Evolutionary conservation across 2,888 invertebrate species (phyloP).

Genomic region (Axea sp.): DNA sequence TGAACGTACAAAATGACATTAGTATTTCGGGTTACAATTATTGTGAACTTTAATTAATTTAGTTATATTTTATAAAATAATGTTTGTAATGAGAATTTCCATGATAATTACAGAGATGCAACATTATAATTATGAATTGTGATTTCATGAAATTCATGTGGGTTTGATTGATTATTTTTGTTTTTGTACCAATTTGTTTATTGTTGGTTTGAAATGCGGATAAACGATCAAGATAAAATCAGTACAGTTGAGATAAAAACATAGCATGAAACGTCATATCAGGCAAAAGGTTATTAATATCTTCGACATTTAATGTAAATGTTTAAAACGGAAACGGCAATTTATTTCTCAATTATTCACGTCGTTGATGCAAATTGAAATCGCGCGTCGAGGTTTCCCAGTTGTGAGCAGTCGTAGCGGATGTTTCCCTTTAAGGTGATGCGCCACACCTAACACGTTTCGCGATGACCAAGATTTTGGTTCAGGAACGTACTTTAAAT

Average conservation of each 20-base stretch:
- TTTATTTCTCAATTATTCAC: constrained; percentile 31
- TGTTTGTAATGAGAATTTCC: too few species aligned
- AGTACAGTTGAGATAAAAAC: too few species aligned
- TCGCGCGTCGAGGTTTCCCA: constrained; percentile 27
- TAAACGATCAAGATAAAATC: background rate
- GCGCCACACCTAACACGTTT: constrained; percentile 50
- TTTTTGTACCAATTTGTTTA: too few species aligned
- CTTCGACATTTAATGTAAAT: constrained; percentile 4
- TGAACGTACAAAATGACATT: too few species aligned
- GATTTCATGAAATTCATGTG: too few species aligned
- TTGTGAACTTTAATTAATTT: too few species aligned
- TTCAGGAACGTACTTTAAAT: constrained; percentile 25
- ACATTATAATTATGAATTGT: too few species aligned
- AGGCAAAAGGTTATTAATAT: constrained; percentile 10
- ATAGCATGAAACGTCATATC: constrained; percentile 4
- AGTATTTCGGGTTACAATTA: too few species aligned
- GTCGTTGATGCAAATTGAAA: constrained; percentile 28
- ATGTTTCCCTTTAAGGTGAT: constrained; percentile 54
- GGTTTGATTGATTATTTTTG: too few species aligned
- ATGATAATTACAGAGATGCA: too few species aligned
- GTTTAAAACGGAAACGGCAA: constrained; percentile 21
- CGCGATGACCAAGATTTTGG: constrained; percentile 46
- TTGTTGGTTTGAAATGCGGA: background rate
- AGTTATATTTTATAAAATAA: too few species aligned
- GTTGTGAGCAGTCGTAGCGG: constrained; percentile 35